Conservation (phyloP, 2,113 vertebrate species). For the Polypterus senegalus region DNA sequence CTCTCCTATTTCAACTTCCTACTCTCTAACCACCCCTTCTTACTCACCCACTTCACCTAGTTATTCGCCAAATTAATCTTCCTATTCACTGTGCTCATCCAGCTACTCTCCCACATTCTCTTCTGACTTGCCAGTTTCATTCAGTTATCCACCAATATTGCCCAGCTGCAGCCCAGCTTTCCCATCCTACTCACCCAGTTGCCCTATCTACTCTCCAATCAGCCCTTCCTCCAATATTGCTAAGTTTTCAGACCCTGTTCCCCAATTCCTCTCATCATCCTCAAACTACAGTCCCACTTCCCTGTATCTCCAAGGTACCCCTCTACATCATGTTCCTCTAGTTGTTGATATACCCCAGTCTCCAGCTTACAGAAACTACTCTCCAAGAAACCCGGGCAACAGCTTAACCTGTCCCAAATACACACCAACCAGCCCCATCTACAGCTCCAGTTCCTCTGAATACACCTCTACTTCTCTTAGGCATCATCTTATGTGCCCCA, state of each 20-base stretch:
- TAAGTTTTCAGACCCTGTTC: constrained; percentile 71
- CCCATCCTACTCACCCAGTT: constrained; percentile 47
- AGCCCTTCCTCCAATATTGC: constrained; percentile 57
- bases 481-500: constrained; percentile 64
- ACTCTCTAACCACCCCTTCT: constrained; percentile 77
- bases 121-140: constrained; percentile 43
- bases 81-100: constrained; percentile 64
- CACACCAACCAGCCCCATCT: constrained; percentile 65
- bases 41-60: constrained; percentile 74
- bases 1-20: constrained; percentile 74
- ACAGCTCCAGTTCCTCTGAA: constrained; percentile 73
- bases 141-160: constrained; percentile 29
- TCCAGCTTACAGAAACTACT: constrained; percentile 75
- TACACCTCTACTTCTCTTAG: constrained; percentile 71
- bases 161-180: constrained; percentile 41
- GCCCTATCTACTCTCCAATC: constrained; percentile 41
- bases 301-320: constrained; percentile 68
- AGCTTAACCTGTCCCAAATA: constrained; percentile 79
- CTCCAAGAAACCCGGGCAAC: constrained; percentile 71
- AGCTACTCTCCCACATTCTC: constrained; percentile 52
- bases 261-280: constrained; percentile 64
- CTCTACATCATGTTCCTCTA: constrained; percentile 68
- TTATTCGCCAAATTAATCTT: constrained; percentile 70
- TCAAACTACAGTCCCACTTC: constrained; percentile 63
- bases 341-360: constrained; percentile 61